These are phyloP conservation scores for Acleris emargana DNA, from an alignment of 2,888 invertebrate species.

Conservation along the genomic window DNA sequence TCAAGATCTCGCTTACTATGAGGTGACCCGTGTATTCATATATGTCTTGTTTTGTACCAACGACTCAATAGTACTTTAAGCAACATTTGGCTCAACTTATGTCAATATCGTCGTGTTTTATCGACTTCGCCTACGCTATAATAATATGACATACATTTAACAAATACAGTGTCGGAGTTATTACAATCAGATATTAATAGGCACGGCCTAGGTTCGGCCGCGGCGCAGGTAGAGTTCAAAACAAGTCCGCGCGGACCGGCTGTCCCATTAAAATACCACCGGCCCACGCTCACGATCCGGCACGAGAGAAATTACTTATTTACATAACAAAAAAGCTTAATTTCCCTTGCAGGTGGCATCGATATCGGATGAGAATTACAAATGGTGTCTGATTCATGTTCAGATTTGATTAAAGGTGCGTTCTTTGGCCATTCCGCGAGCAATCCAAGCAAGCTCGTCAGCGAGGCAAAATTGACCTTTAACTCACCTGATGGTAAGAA, in stretches of 20 bases:
- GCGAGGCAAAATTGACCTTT: too few relatives aligned
- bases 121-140: too few relatives aligned
- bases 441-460: too few relatives aligned
- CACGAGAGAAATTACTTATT: slow-evolving; percentile 49
- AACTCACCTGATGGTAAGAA: too few relatives aligned
- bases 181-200: slow-evolving; percentile 1
- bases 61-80: too few relatives aligned
- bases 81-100: too few relatives aligned
- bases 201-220: slow-evolving; percentile 26
- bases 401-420: slow-evolving; percentile 22
- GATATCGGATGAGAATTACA: slow-evolving; percentile 25
- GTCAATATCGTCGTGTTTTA: too few relatives aligned
- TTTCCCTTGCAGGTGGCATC: slow-evolving; percentile 25
- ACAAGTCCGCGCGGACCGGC: slow-evolving; percentile 40
- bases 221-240: slow-evolving; percentile 21
- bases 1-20: too few relatives aligned
- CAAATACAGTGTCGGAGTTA: too few relatives aligned
- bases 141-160: too few relatives aligned
- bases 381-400: slow-evolving; percentile 25
- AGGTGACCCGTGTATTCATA: too few relatives aligned
- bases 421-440: slow-evolving; percentile 2
- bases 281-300: slow-evolving; percentile 49
- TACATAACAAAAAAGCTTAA: slow-evolving; percentile 37
- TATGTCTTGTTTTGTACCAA: too few relatives aligned
- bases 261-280: slow-evolving; percentile 65